A percentile compares a stretch with the other conserved stretches of the same genome.
phyloP scores from a whole-genome alignment of 2,888 invertebrate species.

The Scrobipalpa costella region DNA sequence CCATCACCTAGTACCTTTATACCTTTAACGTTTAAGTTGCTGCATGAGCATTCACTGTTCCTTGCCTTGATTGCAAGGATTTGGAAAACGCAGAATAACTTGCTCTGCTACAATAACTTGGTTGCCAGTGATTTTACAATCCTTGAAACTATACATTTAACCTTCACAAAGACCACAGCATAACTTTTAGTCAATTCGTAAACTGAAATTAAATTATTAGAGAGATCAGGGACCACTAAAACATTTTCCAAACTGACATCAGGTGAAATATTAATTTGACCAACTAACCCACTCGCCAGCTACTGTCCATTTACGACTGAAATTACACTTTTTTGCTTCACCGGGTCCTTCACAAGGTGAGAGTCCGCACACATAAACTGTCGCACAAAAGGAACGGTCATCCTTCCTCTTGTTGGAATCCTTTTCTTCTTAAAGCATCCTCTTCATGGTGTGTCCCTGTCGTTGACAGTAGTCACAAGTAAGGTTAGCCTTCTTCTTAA shows the following conservation, averaged over 20 bases:
- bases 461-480: conserved; percentile 6
- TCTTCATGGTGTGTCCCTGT: not conserved
- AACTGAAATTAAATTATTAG: conserved; percentile 17
- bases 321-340: not conserved
- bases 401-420: conserved; percentile 3
- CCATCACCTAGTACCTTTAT: not conserved
- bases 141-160: conserved; percentile 9
- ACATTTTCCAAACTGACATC: not conserved
- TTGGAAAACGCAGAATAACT: conserved; percentile 21
- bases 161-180: conserved; percentile 5
- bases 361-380: no score
- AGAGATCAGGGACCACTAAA: not conserved
- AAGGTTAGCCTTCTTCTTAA: not conserved
- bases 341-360: not conserved
- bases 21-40: not conserved
- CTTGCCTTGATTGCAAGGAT: conserved; percentile 20
- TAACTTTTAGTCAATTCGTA: not conserved
- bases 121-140: conserved; percentile 18
- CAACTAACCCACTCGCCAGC: not conserved
- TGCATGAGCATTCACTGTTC: conserved; percentile 23
- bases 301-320: conserved; percentile 1
- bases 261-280: not conserved
- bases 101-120: not conserved
- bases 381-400: not conserved
- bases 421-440: conserved; percentile 12